A percentile compares a stretch with the other conserved stretches of the same genome.
Evolutionary conservation across 2,888 invertebrate species (phyloP).

Genomic region (Drosophila tanythrix): DNA sequence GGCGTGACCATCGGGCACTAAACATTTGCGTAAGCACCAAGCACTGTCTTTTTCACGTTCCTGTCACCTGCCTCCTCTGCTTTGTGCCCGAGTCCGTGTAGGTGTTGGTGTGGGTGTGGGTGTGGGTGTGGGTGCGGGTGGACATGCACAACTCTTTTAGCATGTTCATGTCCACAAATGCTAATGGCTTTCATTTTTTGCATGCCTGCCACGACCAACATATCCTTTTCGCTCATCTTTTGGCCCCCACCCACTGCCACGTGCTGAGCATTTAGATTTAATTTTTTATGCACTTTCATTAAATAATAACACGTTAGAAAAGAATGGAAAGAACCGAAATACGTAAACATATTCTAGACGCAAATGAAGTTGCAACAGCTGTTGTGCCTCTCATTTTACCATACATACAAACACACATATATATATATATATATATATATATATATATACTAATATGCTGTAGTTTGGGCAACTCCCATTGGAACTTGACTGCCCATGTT

Average conservation of each 20-base stretch:
- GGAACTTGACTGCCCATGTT: constrained; percentile 51
- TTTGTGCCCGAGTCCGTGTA: background rate
- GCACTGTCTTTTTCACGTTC: constrained; percentile 31
- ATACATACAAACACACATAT: background rate
- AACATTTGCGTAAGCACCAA: constrained; percentile 55
- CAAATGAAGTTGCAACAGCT: constrained; percentile 47
- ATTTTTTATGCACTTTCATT: constrained; percentile 68
- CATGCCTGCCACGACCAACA: background rate
- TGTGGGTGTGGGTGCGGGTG: constrained; percentile 5
- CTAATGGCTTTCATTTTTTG: constrained; percentile 51
- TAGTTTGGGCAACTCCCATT: constrained; percentile 36
- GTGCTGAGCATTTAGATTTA: constrained; percentile 60
- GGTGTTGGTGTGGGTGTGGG: constrained; percentile 9
- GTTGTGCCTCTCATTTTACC: constrained; percentile 3
- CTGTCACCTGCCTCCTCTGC: background rate
- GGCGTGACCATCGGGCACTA: constrained; percentile 47
- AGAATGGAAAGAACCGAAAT: constrained; percentile 1
- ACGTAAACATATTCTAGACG: constrained; percentile 6
- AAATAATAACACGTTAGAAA: constrained; percentile 50
- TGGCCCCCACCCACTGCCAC: constrained; percentile 6
- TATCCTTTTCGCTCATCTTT: background rate
- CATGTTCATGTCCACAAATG: constrained; percentile 36
- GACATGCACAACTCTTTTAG: constrained; percentile 25
- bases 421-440: background rate
- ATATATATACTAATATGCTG: background rate